These are phyloP conservation scores for Trichonephila clavata DNA, from an alignment of 1,140 invertebrate species.

Conservation along the genomic window DNA sequence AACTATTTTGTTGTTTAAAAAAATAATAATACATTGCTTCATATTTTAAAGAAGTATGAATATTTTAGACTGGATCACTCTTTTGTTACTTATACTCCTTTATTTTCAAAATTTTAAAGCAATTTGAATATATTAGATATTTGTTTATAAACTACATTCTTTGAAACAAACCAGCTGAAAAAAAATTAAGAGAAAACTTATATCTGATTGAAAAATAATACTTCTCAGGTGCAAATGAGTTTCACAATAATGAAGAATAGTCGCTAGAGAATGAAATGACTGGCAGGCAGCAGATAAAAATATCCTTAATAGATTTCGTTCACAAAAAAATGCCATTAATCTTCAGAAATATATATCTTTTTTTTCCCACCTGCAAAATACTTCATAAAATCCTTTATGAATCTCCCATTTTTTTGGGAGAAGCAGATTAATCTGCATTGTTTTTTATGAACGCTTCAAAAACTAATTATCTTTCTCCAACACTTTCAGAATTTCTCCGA, in stretches of 20 bases:
- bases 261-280: not conserved
- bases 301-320: not conserved
- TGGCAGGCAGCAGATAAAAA: not conserved
- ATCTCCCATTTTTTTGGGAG: not conserved
- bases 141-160: no score
- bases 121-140: no score
- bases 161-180: no score
- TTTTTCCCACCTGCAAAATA: not conserved
- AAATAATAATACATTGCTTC: no score
- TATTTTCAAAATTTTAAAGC: no score
- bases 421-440: not conserved
- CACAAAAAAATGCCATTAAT: not conserved
- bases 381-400: not conserved
- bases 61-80: no score
- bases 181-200: no score
- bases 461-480: conserved; percentile 61
- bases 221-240: no score
- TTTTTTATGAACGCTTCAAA: conserved; percentile 4
- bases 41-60: no score
- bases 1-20: no score
- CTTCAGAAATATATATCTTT: not conserved
- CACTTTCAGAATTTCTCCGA: conserved; percentile 20
- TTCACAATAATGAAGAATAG: not conserved
- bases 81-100: no score
- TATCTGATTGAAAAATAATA: no score